Conservation (phyloP, 1,140 invertebrate genomes). For the Eufriesea mexicana region DNA sequence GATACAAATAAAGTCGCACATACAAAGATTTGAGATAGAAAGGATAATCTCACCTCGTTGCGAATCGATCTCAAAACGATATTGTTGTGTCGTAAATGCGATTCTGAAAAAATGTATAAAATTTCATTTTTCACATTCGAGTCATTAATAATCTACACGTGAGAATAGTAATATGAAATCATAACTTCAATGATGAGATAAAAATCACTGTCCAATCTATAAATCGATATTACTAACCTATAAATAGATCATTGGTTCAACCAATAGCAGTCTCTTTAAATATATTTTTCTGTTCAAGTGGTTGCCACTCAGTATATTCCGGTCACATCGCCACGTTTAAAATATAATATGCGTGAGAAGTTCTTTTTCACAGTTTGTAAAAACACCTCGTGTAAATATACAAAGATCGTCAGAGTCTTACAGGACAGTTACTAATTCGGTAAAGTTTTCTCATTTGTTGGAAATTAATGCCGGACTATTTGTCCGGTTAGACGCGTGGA, state of each 20-base stretch:
- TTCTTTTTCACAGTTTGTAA: neutral
- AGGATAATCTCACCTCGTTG: too few species aligned
- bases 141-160: too few species aligned
- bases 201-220: too few species aligned
- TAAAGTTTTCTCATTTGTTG: slow-evolving; percentile 14
- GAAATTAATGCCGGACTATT: slow-evolving; percentile 33
- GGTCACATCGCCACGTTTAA: neutral
- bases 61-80: too few species aligned
- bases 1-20: slow-evolving; percentile 14
- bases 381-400: neutral
- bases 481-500: neutral
- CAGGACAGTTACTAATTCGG: slow-evolving; percentile 5
- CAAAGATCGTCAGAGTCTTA: neutral
- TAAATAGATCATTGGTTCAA: too few species aligned
- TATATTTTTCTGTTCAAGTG: neutral
- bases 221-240: too few species aligned
- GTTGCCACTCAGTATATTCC: neutral
- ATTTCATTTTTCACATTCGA: too few species aligned
- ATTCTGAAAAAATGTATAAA: too few species aligned
- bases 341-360: neutral
- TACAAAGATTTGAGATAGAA: too few species aligned
- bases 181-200: too few species aligned
- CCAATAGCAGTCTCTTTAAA: neutral
- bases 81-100: too few species aligned
- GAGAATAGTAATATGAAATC: too few species aligned